Conservation (phyloP, 1,140 invertebrate species). For the Eciton burchellii region DNA sequence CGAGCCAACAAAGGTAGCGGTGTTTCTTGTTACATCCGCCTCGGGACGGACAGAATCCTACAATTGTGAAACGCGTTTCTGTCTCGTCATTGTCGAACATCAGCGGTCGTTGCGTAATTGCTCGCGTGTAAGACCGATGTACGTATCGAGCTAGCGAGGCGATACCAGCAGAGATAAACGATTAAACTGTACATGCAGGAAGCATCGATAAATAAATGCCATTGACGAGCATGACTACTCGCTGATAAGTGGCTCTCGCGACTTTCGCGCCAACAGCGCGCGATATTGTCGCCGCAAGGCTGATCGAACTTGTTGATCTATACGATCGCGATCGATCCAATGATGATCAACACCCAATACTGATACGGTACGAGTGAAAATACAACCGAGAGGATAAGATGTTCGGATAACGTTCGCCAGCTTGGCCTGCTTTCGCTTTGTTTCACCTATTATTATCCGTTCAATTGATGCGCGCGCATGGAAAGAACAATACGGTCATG, state of each 20-base stretch:
- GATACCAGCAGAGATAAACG: background rate
- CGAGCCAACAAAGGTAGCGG: background rate
- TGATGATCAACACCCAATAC: no score
- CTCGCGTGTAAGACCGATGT: background rate
- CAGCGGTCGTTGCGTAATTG: slow-evolving; percentile 44
- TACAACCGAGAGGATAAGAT: background rate
- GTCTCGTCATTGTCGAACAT: slow-evolving; percentile 34
- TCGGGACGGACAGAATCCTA: slow-evolving; percentile 5
- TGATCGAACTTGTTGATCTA: background rate
- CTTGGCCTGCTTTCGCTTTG: background rate
- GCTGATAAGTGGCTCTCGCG: background rate
- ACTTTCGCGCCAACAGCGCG: background rate
- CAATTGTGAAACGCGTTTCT: slow-evolving; percentile 16
- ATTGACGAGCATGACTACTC: background rate
- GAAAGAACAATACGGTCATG: background rate
- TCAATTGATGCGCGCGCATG: background rate
- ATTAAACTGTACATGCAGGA: background rate
- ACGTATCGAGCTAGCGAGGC: background rate
- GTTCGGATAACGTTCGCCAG: background rate
- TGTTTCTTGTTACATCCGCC: background rate
- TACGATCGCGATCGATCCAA: no score
- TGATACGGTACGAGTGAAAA: background rate
- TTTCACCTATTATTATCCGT: slow-evolving; percentile 17
- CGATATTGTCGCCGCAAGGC: background rate
- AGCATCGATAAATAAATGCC: background rate